Conservation (phyloP, 2,113 vertebrate species). For the Casuarius casuarius region DNA sequence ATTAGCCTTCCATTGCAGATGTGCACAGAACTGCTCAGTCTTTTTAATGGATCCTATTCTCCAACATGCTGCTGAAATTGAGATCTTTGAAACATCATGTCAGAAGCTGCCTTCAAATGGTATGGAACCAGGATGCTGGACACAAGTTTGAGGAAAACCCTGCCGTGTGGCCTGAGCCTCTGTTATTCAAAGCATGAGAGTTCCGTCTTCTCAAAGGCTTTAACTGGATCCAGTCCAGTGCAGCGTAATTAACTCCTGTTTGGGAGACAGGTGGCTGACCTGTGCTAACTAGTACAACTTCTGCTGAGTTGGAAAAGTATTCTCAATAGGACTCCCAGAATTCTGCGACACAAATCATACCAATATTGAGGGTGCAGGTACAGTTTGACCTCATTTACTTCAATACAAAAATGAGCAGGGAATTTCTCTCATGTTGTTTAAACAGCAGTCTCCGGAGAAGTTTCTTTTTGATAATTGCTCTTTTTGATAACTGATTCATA, state of each 20-base stretch:
- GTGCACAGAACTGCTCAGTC: neutral
- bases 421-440: neutral
- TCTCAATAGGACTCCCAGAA: neutral
- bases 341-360: neutral
- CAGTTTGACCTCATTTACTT: neutral
- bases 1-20: accelerated
- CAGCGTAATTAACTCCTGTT: neutral
- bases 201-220: neutral
- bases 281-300: neutral
- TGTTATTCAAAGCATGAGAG: neutral
- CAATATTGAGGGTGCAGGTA: neutral
- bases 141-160: neutral
- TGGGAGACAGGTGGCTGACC: neutral
- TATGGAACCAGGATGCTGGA: neutral
- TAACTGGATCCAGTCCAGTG: neutral
- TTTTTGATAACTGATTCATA: neutral
- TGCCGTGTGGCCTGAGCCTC: neutral
- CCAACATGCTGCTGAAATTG: neutral
- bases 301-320: neutral
- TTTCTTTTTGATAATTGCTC: neutral
- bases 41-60: neutral
- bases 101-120: neutral
- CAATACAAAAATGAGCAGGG: neutral
- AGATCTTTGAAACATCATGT: neutral
- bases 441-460: neutral